Base-by-base conservation (phyloP, 1,140 invertebrate genomes). In the Trichoplusia ni region DNA sequence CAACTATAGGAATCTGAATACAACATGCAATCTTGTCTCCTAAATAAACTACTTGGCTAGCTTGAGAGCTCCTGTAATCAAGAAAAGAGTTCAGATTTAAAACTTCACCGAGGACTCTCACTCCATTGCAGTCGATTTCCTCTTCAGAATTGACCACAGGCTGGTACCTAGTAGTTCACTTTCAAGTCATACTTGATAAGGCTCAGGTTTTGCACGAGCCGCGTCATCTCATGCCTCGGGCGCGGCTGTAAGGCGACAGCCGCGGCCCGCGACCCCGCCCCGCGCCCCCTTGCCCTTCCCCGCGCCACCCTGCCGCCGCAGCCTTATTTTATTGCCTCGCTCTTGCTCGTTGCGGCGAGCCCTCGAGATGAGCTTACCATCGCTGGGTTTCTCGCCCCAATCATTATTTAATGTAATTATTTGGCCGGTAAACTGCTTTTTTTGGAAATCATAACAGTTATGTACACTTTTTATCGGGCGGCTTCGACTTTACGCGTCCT, bases 331-430 rank as follows among this genome's bases (percentile, higher is more conserved):
- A 89, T 84, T 82, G 82, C 83, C 77, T 79, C 77, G 72, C 79
- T 59, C 53, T 44, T 38, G 75, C 70, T 80, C 69, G 78, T 63
- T 74, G 77, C 33, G 63, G 63, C 56, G 61, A 79, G 81, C 83
- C 79, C 81, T 82, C 76, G 73, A 86, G 82, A 84, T 86, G 85
- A 82, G 79, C 73, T 79, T 78, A 79, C 79, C 75, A 77, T 79
- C 75, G 77, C 67, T 77, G 65, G 72, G 65, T 53, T 77, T 82
- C 78, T 79, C 77, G 76, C 73, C 77, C 81, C 76, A 79, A 79
- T 86, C 80, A 84, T 84, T 89, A 86, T 87, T 86, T 82, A 80
- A 83, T 82, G 79, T 86, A 87, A 89, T 89, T 87, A 89, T 86
- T 87, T 85, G 65, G 67, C 73, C 71, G 56, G 72, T 79, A 79